Percentiles rank a stretch among this genome's conserved stretches.
phyloP scores from a whole-genome alignment of 1,140 invertebrate genomes.

The Aphidius gifuensis region DNA sequence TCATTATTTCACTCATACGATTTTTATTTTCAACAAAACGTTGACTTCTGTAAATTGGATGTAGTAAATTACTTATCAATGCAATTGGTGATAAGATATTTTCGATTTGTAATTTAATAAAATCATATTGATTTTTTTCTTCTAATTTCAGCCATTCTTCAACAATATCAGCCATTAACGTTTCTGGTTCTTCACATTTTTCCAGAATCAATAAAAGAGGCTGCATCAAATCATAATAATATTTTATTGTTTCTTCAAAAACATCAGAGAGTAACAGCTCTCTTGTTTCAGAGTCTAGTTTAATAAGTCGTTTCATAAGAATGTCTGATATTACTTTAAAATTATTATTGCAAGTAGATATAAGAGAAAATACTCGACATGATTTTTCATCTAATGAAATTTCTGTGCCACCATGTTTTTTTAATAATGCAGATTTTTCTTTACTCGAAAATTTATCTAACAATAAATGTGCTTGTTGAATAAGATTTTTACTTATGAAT shows the following conservation, averaged over 20 bases:
- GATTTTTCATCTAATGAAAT: neutral
- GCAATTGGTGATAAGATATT: neutral
- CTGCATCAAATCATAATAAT: neutral
- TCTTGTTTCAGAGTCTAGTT: neutral
- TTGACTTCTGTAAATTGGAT: conserved; percentile 2
- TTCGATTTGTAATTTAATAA: neutral
- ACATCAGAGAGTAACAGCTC: neutral
- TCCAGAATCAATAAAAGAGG: neutral
- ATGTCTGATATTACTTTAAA: neutral
- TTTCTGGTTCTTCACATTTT: neutral
- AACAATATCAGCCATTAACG: neutral
- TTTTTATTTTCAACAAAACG: neutral
- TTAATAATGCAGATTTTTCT: neutral
- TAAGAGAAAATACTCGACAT: neutral
- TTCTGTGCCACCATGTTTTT: neutral
- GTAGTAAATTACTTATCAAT: conserved; percentile 1
- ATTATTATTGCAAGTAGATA: conserved; percentile 3
- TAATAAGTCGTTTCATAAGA: neutral
- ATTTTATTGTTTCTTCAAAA: conserved; percentile 4
- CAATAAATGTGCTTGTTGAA: neutral
- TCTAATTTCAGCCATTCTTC: conserved; percentile 1
- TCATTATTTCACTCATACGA: conserved; percentile 2
- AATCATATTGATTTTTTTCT: neutral
- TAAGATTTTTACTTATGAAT: neutral
- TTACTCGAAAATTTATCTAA: neutral